phyloP scores from a whole-genome alignment of 2,888 invertebrate species.

The Aelia acuminata region DNA sequence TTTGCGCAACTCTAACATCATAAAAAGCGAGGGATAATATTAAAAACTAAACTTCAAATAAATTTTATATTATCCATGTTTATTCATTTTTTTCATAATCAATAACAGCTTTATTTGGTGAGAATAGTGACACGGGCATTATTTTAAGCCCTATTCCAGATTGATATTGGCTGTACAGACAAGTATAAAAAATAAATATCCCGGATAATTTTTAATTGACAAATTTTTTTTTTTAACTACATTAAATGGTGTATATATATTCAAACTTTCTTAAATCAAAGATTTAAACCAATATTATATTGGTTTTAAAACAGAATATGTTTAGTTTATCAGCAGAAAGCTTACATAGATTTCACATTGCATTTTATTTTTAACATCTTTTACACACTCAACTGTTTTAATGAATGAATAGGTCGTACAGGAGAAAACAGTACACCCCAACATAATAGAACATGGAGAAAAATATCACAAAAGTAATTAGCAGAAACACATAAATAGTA shows the following conservation, averaged over 20 bases:
- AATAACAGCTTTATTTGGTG: conserved; percentile 52
- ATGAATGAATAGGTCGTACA: background rate
- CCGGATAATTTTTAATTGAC: conserved; percentile 55
- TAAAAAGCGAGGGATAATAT: background rate
- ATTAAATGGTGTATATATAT: background rate
- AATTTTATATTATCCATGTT: conserved; percentile 37
- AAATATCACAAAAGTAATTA: background rate
- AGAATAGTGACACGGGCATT: conserved; percentile 53
- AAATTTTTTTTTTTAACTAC: conserved; percentile 1
- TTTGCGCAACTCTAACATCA: background rate
- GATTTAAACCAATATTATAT: background rate
- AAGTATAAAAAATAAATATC: conserved; percentile 56
- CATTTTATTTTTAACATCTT: conserved; percentile 5
- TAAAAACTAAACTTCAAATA: background rate
- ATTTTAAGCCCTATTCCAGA: conserved; percentile 22
- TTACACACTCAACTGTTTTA: background rate
- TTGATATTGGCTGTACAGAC: conserved; percentile 23
- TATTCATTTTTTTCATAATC: conserved; percentile 54
- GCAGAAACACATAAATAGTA: background rate
- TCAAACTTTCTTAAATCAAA: background rate
- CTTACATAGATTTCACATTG: conserved; percentile 6
- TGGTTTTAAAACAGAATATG: background rate
- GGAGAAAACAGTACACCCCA: background rate
- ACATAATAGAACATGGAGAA: conserved; percentile 16
- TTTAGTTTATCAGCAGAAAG: background rate